Percentiles rank a stretch among this genome's conserved stretches.
Conservation (phyloP, 2,113 vertebrate genomes). For the Gallinago paraguaiae region DNA sequence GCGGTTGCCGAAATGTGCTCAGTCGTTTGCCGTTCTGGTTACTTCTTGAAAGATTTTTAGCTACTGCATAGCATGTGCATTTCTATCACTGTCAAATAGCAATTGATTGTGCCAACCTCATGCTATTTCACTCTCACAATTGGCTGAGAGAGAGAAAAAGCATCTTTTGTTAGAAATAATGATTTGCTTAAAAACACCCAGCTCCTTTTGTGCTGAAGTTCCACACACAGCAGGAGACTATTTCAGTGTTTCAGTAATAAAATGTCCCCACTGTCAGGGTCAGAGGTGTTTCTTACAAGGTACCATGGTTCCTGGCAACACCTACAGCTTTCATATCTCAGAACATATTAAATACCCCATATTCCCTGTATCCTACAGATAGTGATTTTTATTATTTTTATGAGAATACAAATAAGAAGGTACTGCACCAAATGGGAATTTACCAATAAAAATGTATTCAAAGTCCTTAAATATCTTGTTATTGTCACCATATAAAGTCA, state of each 20-base stretch:
- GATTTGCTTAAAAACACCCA: slow-evolving; percentile 33
- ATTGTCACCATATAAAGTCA: neutral
- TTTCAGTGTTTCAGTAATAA: neutral
- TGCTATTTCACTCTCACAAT: slow-evolving; percentile 12
- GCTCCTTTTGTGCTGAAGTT: slow-evolving; percentile 18
- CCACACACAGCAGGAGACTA: neutral
- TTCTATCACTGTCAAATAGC: neutral
- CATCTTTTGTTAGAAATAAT: slow-evolving; percentile 40
- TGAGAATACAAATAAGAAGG: neutral
- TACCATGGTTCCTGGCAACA: neutral
- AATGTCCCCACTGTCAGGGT: neutral
- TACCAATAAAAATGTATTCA: neutral
- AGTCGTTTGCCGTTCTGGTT: neutral
- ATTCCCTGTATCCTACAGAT: neutral
- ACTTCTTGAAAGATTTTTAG: neutral
- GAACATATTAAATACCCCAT: neutral
- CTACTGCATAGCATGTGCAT: neutral
- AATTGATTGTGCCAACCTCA: neutral
- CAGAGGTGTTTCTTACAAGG: neutral
- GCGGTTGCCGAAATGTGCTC: rapidly evolving
- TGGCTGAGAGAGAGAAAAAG: neutral
- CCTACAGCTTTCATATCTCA: neutral
- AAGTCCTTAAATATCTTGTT: neutral
- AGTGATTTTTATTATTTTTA: neutral
- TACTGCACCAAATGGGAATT: neutral